These are phyloP conservation scores for Trimorus sp. DNA, from an alignment of 2,888 invertebrate species.

Conservation along the genomic window DNA sequence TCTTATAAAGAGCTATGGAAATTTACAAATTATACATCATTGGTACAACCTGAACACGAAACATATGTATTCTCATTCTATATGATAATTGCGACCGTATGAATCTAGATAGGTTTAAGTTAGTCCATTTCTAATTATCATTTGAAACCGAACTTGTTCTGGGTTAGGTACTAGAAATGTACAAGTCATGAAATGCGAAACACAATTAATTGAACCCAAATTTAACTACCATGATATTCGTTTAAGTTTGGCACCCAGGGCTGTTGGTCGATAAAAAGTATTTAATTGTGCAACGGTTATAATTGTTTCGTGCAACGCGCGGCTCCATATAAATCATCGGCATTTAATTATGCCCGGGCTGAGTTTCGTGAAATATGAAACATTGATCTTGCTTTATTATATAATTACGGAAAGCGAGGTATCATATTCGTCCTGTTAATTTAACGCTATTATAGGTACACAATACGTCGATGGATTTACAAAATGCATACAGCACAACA, in stretches of 20 bases:
- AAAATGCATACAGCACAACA: constrained; percentile 15
- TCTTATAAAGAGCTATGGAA: too few relatives aligned
- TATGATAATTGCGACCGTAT: too few relatives aligned
- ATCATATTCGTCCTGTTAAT: constrained; percentile 29
- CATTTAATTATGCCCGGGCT: not conserved
- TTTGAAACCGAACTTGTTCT: too few relatives aligned
- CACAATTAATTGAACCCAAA: too few relatives aligned
- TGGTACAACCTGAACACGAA: too few relatives aligned
- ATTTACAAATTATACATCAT: too few relatives aligned
- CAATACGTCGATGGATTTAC: constrained; percentile 8
- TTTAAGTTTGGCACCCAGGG: not conserved
- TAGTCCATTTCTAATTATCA: too few relatives aligned
- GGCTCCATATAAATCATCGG: constrained; percentile 11
- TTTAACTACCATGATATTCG: too few relatives aligned
- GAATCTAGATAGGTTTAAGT: too few relatives aligned
- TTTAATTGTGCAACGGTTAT: constrained; percentile 19
- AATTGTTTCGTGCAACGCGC: constrained; percentile 6
- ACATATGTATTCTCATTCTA: too few relatives aligned
- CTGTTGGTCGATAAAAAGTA: constrained; percentile 12
- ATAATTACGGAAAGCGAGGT: constrained; percentile 17
- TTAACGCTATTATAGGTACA: not conserved
- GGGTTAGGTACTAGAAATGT: too few relatives aligned
- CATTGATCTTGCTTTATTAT: constrained; percentile 30
- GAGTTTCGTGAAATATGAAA: constrained; percentile 20
- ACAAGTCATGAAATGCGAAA: too few relatives aligned